Evolutionary conservation across 2,113 vertebrate genomes (phyloP), one percentile per base, ranked within the genome.

Genomic region (Apus apus): DNA sequence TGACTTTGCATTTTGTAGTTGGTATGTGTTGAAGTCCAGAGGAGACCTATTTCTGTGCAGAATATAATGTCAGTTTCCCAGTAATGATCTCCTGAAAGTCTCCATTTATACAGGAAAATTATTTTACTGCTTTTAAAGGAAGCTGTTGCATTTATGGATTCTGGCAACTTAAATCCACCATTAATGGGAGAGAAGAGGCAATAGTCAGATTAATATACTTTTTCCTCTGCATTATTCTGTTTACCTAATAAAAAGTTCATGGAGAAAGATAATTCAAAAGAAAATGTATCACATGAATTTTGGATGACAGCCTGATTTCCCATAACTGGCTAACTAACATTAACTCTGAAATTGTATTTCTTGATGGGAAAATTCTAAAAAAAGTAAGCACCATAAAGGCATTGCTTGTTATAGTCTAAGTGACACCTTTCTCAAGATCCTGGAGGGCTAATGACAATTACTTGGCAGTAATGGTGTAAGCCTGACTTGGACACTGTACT

Each of bases 121-220:
- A 95, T 97, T 97, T 96, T 94, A 92, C 84, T 89, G 94, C 94
- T 95, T 97, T 97, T 96, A 95, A 95, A 95, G 94, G 84, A 95
- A 96, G 87, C 89, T 94, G 95, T 94, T 95, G 91, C 87, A 89
- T 95, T 97, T 97, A 96, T 95, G 96, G 94, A 91, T 90, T 95
- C 76, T 93, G 87, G 96, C 95, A 93, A 81, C 77, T 92, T 83
- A 94, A 84, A 95, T 65, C 83, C 70, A 95, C 54, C 88, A 53
- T 89, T 96, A 80, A 64, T 93, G 87, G 91, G 82, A 70, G 84
- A 82, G 66, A 88, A 83, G 90, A 65, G 68, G 83, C 91, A 93
- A 73, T 48, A 75, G 34, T 48, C 92, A 86, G 68, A 94, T 89
- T 91, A 80, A 78, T 90, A 85, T 56, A 96, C 96, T 96, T 91